Conservation (phyloP, 2,113 vertebrate species). For the Sardina pilchardus region DNA sequence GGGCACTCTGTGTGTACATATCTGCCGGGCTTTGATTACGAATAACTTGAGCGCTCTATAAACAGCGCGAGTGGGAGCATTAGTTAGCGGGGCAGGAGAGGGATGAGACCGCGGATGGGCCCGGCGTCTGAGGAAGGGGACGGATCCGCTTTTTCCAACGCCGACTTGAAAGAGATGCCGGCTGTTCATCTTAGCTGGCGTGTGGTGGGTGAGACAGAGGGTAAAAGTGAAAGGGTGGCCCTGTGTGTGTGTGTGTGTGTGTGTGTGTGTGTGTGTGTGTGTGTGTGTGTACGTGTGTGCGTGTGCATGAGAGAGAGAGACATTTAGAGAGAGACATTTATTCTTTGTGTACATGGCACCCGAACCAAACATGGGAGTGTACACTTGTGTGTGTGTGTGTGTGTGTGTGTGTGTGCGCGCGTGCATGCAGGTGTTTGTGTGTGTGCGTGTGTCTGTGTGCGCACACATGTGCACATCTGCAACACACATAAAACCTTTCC, state of each 20-base stretch:
- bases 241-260: background rate
- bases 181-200: background rate
- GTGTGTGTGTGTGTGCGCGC: background rate
- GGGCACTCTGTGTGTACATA: constrained; percentile 94
- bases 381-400: background rate
- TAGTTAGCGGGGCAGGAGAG: constrained; percentile 82
- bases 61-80: constrained; percentile 88
- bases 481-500: background rate
- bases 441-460: background rate
- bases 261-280: background rate
- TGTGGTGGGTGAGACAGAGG: background rate
- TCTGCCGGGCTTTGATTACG: constrained; percentile 87
- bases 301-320: no score
- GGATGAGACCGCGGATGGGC: background rate
- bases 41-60: constrained; percentile 88
- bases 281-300: no score
- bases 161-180: background rate
- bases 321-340: no score
- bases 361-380: background rate
- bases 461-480: background rate
- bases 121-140: background rate
- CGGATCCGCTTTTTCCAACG: background rate
- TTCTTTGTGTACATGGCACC: no score
- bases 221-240: constrained; percentile 3
- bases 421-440: background rate